Percentiles rank a stretch among this genome's conserved stretches.
These are phyloP conservation scores for Spatulosminthurus flaviceps DNA, from an alignment of 2,888 invertebrate species.

Conservation along the genomic window DNA sequence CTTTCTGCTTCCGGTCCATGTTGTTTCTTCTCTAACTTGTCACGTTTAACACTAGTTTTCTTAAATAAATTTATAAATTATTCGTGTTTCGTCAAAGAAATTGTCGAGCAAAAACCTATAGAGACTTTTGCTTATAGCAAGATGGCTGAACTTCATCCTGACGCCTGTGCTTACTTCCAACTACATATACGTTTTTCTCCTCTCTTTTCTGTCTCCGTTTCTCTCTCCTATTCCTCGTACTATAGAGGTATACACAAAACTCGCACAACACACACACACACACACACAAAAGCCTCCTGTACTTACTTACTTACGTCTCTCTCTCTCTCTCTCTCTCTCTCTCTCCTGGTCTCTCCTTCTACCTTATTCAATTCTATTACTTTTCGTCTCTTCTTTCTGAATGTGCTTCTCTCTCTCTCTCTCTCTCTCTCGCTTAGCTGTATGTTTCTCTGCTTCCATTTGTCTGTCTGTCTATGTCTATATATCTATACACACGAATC, in stretches of 20 bases:
- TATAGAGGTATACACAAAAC: background rate
- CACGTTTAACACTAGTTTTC: too few species aligned
- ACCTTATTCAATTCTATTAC: slow-evolving; percentile 32
- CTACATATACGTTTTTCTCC: slow-evolving; percentile 26
- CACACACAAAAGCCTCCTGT: background rate
- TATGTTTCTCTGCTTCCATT: background rate
- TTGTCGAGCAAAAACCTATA: slow-evolving; percentile 20
- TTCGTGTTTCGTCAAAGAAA: slow-evolving; percentile 6
- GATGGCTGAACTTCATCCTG: slow-evolving; percentile 45
- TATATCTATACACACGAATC: background rate
- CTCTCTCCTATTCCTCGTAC: background rate
- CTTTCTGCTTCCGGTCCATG: slow-evolving; percentile 43
- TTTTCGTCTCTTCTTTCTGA: slow-evolving; percentile 20
- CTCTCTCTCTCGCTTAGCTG: slow-evolving; percentile 9
- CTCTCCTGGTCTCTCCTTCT: slow-evolving; percentile 6
- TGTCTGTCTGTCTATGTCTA: too few species aligned
- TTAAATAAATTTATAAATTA: slow-evolving; percentile 4
- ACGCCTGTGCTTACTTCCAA: slow-evolving; percentile 38
- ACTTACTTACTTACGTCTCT: background rate
- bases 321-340: slow-evolving; percentile 4
- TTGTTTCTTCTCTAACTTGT: background rate
- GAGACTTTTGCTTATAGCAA: slow-evolving; percentile 39
- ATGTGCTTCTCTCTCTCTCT: background rate
- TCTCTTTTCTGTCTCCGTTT: slow-evolving; percentile 9
- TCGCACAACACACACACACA: background rate